Percentiles rank a stretch among this genome's conserved stretches.
Conservation (phyloP, 2,888 invertebrate species). For the Habrosyne pyritoides region DNA sequence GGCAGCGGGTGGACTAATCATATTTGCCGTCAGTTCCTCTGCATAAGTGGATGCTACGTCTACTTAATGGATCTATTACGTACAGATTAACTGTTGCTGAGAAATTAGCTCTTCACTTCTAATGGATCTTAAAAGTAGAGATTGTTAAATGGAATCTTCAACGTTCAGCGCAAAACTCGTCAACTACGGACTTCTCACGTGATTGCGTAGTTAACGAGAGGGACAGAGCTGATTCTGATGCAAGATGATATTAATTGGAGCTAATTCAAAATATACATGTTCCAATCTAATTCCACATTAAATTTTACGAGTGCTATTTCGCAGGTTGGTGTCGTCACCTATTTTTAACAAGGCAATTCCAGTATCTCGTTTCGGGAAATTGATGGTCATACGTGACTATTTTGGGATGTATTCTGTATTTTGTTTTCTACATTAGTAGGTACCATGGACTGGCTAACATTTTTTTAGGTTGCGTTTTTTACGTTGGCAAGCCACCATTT, state of each 20-base stretch:
- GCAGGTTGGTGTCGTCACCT: neutral
- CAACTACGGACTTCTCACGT: too few species aligned
- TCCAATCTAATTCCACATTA: neutral
- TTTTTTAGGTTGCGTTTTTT: too few species aligned
- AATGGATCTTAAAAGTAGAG: neutral
- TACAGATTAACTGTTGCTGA: neutral
- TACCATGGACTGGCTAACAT: too few species aligned
- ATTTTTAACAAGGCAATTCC: constrained; percentile 2
- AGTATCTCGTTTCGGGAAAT: neutral
- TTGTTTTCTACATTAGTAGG: too few species aligned
- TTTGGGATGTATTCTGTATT: neutral
- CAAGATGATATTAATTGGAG: neutral
- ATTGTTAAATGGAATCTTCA: neutral
- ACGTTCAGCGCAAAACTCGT: too few species aligned
- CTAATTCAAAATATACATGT: neutral
- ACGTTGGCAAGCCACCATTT: too few species aligned
- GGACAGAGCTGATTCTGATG: neutral
- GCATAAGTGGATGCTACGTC: too few species aligned
- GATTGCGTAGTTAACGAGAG: too few species aligned
- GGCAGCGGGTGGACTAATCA: too few species aligned
- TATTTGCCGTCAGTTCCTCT: too few species aligned
- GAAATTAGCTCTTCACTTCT: neutral
- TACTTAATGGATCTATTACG: neutral
- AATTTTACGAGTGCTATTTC: neutral
- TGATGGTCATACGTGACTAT: neutral